Evolutionary conservation across 2,888 invertebrate species (phyloP).

Genomic region (Lamellibrachia columna): DNA sequence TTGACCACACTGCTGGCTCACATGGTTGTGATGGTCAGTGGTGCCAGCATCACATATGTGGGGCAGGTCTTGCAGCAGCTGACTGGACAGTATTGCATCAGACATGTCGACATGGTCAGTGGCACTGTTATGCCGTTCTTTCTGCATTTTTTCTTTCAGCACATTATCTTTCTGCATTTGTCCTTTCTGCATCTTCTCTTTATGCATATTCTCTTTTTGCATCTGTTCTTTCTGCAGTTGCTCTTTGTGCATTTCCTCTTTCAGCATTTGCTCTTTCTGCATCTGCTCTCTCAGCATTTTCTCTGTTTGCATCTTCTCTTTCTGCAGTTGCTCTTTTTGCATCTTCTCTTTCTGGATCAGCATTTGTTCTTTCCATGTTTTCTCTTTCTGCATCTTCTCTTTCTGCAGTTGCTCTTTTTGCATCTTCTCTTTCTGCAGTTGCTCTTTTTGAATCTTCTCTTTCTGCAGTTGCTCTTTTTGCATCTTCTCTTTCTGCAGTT

Average conservation of each 20-base stretch:
- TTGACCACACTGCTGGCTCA: background rate
- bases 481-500: background rate
- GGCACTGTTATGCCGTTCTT: background rate
- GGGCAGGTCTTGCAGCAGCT: background rate
- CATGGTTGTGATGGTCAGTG: background rate
- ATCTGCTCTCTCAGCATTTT: background rate
- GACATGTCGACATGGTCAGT: constrained; percentile 13
- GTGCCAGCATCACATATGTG: background rate
- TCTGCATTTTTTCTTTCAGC: background rate
- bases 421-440: background rate
- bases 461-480: background rate
- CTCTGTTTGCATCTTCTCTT: background rate
- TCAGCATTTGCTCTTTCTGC: too few species aligned
- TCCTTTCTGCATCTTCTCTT: background rate
- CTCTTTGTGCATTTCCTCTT: too few species aligned
- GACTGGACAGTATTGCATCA: background rate
- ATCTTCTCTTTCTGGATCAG: too few species aligned
- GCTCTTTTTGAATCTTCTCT: background rate
- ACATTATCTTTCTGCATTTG: background rate
- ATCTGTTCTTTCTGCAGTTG: too few species aligned
- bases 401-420: background rate
- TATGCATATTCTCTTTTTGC: background rate
- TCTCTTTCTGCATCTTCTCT: too few species aligned
- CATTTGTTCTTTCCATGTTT: too few species aligned
- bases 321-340: background rate